Conservation (phyloP, 2,888 invertebrate genomes). For the Coelopa pilipes region DNA sequence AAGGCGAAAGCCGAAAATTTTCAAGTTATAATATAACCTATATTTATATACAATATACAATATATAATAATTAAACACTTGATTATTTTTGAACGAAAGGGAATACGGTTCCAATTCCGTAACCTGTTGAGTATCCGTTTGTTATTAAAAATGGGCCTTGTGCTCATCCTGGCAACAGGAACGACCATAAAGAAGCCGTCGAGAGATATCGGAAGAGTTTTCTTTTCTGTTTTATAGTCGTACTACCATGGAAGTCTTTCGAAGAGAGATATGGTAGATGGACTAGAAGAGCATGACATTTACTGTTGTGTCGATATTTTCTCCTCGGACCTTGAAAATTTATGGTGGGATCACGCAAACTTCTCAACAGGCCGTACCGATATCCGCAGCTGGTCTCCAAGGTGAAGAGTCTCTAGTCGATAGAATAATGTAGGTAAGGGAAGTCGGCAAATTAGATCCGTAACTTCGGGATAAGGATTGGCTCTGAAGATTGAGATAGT, state of each 20-base stretch:
- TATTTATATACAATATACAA: too few species aligned
- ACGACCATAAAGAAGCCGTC: constrained; percentile 2
- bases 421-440: constrained; percentile 35
- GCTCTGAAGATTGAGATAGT: constrained; percentile 59
- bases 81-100: constrained; percentile 11
- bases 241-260: constrained; percentile 35
- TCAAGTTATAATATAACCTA: neutral
- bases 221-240: constrained; percentile 32
- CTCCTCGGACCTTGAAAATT: constrained; percentile 27
- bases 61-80: neutral
- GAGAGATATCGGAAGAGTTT: constrained; percentile 26
- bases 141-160: constrained; percentile 7
- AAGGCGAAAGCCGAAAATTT: constrained; percentile 68
- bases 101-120: constrained; percentile 2
- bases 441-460: constrained; percentile 60
- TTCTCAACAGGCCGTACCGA: constrained; percentile 69
- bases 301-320: constrained; percentile 33
- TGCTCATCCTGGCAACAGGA: neutral
- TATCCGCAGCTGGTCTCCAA: constrained; percentile 81
- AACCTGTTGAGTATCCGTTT: neutral
- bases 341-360: constrained; percentile 40
- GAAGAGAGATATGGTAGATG: constrained; percentile 26
- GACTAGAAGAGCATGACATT: constrained; percentile 31
- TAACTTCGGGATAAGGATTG: constrained; percentile 73
- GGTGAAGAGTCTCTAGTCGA: constrained; percentile 75